These are phyloP conservation scores for Callosobruchus maculatus DNA, from an alignment of 2,888 invertebrate species.

Conservation along the genomic window DNA sequence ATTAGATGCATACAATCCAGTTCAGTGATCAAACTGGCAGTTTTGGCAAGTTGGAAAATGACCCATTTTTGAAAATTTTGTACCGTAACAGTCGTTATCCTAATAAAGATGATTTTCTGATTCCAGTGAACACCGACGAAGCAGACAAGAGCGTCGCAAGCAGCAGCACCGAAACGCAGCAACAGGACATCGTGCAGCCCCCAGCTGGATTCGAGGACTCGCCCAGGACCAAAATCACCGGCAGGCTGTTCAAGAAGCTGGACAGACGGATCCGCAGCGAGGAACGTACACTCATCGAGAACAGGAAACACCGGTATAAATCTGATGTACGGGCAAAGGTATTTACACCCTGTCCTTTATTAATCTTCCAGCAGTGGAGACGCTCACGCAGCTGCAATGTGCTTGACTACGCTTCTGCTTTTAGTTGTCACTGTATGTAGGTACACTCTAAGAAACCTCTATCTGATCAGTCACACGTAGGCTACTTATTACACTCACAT, in stretches of 20 bases:
- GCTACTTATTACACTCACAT: too few relatives aligned
- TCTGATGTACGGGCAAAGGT: constrained; percentile 79
- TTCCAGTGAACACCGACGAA: constrained; percentile 42
- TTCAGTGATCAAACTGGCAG: too few relatives aligned
- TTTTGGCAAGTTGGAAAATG: too few relatives aligned
- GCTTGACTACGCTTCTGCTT: neutral
- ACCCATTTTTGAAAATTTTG: too few relatives aligned
- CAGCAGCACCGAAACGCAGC: constrained; percentile 28
- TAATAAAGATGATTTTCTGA: neutral
- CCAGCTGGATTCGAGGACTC: constrained; percentile 88
- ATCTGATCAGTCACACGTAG: too few relatives aligned
- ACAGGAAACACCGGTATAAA: constrained; percentile 57
- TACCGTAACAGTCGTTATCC: too few relatives aligned
- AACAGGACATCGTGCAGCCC: constrained; percentile 74
- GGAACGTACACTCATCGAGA: constrained; percentile 72
- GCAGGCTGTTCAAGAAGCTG: constrained; percentile 71
- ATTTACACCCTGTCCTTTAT: constrained; percentile 12
- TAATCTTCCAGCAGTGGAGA: neutral
- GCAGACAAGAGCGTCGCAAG: constrained; percentile 34
- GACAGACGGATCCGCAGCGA: constrained; percentile 67
- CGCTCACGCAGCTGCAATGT: neutral
- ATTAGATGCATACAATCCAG: too few relatives aligned
- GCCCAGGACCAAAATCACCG: constrained; percentile 53
- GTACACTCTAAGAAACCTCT: neutral
- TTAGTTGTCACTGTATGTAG: neutral